These are phyloP conservation scores for Leptoclinus maculatus DNA, from an alignment of 2,797 vertebrate genomes.

Conservation along the genomic window DNA sequence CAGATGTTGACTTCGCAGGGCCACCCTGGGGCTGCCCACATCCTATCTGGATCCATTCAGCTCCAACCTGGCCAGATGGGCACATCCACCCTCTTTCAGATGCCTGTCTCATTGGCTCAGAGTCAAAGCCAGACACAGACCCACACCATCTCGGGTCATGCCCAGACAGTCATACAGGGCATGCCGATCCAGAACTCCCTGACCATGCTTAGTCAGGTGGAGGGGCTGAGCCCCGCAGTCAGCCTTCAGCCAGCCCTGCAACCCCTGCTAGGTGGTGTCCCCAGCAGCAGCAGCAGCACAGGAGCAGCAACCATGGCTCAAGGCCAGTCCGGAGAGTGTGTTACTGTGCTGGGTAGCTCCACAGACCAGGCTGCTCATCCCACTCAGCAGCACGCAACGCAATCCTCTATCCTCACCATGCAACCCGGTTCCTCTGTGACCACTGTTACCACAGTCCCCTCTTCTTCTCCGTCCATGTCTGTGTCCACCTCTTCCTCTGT, in stretches of 20 bases:
- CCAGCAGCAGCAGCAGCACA: conserved; percentile 73
- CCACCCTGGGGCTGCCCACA: conserved; percentile 91
- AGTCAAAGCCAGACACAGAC: conserved; percentile 86
- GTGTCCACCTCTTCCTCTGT: conserved; percentile 80
- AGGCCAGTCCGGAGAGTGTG: conserved; percentile 79
- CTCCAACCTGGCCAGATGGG: conserved; percentile 92
- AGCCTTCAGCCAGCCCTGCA: conserved; percentile 86
- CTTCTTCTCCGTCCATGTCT: conserved; percentile 83
- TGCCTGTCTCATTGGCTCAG: conserved; percentile 91
- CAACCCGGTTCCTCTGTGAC: conserved; percentile 82
- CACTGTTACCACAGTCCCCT: conserved; percentile 74
- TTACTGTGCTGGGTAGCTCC: conserved; percentile 80
- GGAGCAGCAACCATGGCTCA: conserved; percentile 76
- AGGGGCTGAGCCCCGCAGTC: conserved; percentile 87
- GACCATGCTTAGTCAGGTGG: conserved; percentile 89
- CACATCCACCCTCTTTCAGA: conserved; percentile 92
- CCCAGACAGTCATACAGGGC: conserved; percentile 92
- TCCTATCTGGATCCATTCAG: conserved; percentile 92
- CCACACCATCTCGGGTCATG: conserved; percentile 84
- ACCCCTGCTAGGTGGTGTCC: conserved; percentile 79
- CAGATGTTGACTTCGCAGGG: conserved; percentile 91
- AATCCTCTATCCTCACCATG: conserved; percentile 87
- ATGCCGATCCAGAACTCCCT: conserved; percentile 89
- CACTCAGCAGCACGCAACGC: conserved; percentile 80
- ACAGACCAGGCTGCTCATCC: conserved; percentile 84